Base-by-base conservation (phyloP, 2,888 invertebrate species). In the Cybosia mesomella region DNA sequence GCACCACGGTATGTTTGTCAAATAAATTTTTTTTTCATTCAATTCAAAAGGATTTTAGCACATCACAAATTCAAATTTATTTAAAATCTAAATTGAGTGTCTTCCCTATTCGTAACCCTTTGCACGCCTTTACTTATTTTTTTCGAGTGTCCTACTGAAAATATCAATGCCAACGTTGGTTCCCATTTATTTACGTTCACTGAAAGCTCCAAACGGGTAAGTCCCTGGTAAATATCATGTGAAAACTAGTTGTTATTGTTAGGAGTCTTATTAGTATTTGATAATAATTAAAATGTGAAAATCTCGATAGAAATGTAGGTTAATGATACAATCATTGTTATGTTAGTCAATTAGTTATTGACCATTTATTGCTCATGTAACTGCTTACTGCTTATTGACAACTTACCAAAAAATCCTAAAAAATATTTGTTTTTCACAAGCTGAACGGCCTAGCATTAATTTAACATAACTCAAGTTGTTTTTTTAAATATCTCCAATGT, bases 31-130 rank as follows among this genome's bases (percentile, higher is more conserved):
- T 59, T 66, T 59, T 59, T 24, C n/a, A n/a, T n/a, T n/a, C n/a
- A n/a, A 59, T 64, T 58, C 58, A 22, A 34, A 58, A 58, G 5
- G 28, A 24, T 43, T 64, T 43, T 58, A 15, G 49, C 53, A 53
- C 59, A 66, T 60, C 60, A 77, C 57, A 66, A 64, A 78, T 74
- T 74, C 70, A 70, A 75, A 75, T 67, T 24, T 66, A 71, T 66
- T 78, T 78, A 66, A 68, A 75, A 75, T 71, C 65, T 57, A 75
- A 78, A 75, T 71, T 63, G 66, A 75, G 68, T 66, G 53, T 59
- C 39, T 11, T 18, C 49, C 43, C 57, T 34, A 34, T 58, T 43
- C 32, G 53, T 34, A 34, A 62, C 58, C 43, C 49, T 62, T 62
- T 55, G 32, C 60, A 13, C 53, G 39, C 10, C 57, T 18, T 62